Evolutionary conservation across 2,113 vertebrate species (phyloP), one percentile per base, ranked within the genome.

Genomic region (Protobothrops mucrosquamatus): DNA sequence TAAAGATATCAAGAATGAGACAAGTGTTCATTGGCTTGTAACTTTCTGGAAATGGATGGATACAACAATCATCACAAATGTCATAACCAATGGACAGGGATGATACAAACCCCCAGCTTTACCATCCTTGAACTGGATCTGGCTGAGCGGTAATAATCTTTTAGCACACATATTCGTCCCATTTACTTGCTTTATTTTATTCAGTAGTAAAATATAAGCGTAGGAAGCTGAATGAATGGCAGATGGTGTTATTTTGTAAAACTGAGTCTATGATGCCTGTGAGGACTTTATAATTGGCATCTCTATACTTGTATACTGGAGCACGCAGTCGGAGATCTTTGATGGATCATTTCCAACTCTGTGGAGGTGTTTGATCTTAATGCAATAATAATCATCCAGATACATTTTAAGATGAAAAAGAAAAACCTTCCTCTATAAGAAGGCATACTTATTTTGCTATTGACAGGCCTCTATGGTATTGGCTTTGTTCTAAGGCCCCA

Each of bases 211-310:
- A 3, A 3, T 88, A 39, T 91, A 94, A 93, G 8, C 10, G 2
- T 11, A 89, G 29, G 52, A 26, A 55, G 46, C 6, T 56, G 11
- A 46, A 89, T 89, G 46, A 9, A 3, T 46, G 61, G 23, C 8
- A 2, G 34, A 87, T 88, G 22, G 0, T 0, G 92, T 56, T 52
- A 85, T 89, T 93, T 91, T 93, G 57, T 46, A 57, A 95, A 92
- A 85, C 22, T 26, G 48, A 48, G 86, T n/a, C 6, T 91, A 48
- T 94, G 93, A 2, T 1, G 43, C 10, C 64, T 15, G 12, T 23
- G 39, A 0, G 14, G 61, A 91, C 10, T 89, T 92, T 91, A 55
- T 92, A 94, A n/a, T 34, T 93, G 86, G 52, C 26, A 54, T 55
- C 23, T 22, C 34, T 81, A 92, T 55, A 29, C 52, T 64, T 74